Evolutionary conservation across 2,888 invertebrate genomes (phyloP).

Genomic region (Eristalis tenax): DNA sequence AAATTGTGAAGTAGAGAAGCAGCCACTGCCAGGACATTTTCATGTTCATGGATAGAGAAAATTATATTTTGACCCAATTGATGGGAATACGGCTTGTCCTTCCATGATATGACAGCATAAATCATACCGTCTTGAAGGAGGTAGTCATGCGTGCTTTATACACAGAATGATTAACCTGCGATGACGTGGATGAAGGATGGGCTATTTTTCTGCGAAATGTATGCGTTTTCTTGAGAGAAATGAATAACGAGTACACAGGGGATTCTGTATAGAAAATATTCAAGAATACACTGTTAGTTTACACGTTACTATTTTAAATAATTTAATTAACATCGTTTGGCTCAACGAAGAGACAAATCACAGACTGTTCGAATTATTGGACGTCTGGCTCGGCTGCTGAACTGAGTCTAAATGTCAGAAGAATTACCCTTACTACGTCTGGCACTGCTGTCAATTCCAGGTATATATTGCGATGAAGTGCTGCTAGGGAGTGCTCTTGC

Average conservation of each 20-base stretch:
- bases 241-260: neutral
- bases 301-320: too few relatives aligned
- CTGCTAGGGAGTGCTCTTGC: too few relatives aligned
- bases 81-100: conserved; percentile 22
- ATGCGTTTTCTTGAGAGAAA: neutral
- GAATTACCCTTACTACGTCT: too few relatives aligned
- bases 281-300: too few relatives aligned
- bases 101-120: conserved; percentile 32
- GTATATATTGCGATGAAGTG: too few relatives aligned
- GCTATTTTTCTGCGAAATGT: neutral
- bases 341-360: too few relatives aligned
- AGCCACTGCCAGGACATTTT: neutral
- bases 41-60: conserved; percentile 12
- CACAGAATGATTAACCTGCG: neutral
- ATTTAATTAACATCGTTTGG: too few relatives aligned
- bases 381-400: too few relatives aligned
- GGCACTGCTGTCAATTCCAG: too few relatives aligned
- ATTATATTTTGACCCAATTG: conserved; percentile 43
- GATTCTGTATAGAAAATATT: too few relatives aligned
- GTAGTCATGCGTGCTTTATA: neutral
- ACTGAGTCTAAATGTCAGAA: too few relatives aligned
- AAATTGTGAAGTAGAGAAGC: conserved; percentile 30
- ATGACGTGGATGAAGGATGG: neutral
- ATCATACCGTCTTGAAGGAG: conserved; percentile 8
- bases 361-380: too few relatives aligned